These are phyloP conservation scores for Acropora yongei DNA, from an alignment of 64 coral and sea anemone genomes.

Conservation along the genomic window DNA sequence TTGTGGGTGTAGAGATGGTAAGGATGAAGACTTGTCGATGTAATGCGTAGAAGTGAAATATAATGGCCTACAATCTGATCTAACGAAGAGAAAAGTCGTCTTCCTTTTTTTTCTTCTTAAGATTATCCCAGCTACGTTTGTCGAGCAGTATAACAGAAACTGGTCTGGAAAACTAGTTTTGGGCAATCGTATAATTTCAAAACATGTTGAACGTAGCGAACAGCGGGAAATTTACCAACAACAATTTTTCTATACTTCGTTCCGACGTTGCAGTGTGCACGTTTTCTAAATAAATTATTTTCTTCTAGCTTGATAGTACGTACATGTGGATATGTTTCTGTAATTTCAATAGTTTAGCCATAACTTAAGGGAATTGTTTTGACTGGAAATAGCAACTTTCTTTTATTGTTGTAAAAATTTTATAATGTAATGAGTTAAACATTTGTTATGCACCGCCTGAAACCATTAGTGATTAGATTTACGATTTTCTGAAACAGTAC, in stretches of 20 bases:
- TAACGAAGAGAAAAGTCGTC: neutral
- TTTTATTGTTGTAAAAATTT: too few relatives aligned
- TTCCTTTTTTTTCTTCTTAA: neutral
- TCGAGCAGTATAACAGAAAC: neutral
- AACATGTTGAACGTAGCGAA: neutral
- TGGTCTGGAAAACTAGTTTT: neutral
- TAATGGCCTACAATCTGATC: neutral
- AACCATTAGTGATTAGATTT: neutral
- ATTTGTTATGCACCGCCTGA: neutral
- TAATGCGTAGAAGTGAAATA: neutral
- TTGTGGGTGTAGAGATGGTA: constrained; percentile 18
- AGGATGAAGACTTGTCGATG: neutral
- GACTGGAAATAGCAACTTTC: too few relatives aligned
- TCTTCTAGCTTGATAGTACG: too few relatives aligned
- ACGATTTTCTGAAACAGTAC: neutral
- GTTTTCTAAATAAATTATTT: too few relatives aligned
- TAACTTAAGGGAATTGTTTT: too few relatives aligned
- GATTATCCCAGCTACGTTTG: neutral
- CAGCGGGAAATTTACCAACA: too few relatives aligned
- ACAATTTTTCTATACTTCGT: too few relatives aligned
- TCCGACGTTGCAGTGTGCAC: too few relatives aligned
- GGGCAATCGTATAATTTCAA: neutral
- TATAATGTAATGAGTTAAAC: neutral
- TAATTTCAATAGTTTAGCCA: too few relatives aligned
- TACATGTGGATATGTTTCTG: too few relatives aligned